phyloP scores from a whole-genome alignment of 1,140 invertebrate species.

The Caenorhabditis remanei region DNA sequence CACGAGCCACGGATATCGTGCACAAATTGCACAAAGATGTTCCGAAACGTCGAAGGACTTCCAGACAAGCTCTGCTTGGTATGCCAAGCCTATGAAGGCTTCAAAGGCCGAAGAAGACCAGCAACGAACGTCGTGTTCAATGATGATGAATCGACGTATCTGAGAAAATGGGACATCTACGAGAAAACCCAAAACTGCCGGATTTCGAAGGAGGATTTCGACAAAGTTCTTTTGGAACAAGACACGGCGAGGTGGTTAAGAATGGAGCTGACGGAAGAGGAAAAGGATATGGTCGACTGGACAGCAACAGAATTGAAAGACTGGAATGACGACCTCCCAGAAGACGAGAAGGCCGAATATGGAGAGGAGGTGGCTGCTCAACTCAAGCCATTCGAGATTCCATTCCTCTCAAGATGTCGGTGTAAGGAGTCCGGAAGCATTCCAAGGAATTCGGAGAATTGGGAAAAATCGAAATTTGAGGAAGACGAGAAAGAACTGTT shows the following conservation, averaged over 20 bases:
- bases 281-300: background rate
- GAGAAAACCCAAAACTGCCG: background rate
- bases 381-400: background rate
- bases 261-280: background rate
- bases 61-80: background rate
- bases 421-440: background rate
- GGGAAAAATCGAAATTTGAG: background rate
- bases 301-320: background rate
- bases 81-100: background rate
- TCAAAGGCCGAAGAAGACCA: background rate
- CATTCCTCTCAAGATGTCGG: background rate
- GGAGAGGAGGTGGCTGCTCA: background rate
- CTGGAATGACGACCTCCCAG: background rate
- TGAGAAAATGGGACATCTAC: background rate
- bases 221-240: background rate
- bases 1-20: background rate
- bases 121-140: background rate
- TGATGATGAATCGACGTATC: background rate
- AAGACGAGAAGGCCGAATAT: background rate
- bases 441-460: background rate
- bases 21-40: slow-evolving; percentile 16
- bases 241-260: background rate
- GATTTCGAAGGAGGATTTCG: background rate
- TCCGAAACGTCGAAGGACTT: background rate
- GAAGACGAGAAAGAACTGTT: background rate